Evolutionary conservation across 2,113 vertebrate species (phyloP).

Genomic region (Phalacrocorax carbo): DNA sequence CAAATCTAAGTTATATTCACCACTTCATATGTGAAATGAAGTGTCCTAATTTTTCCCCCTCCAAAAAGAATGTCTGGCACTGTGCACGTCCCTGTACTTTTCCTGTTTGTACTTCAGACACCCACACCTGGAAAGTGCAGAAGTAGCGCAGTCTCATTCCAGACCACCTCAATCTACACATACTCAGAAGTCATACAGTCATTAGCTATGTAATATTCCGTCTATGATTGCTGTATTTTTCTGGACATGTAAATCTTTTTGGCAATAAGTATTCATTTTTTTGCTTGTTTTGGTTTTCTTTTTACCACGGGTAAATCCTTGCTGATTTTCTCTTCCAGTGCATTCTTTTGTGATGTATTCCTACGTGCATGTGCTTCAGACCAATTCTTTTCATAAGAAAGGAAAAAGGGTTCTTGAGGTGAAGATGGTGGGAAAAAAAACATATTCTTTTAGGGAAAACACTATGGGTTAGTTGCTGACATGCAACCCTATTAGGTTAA

Average conservation of each 20-base stretch:
- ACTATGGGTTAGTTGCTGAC: background rate
- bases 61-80: background rate
- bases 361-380: background rate
- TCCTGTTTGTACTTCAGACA: background rate
- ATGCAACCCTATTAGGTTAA: background rate
- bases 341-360: background rate
- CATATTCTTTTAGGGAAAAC: background rate
- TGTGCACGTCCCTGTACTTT: background rate
- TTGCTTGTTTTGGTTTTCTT: background rate
- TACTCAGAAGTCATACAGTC: background rate
- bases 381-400: background rate
- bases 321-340: background rate
- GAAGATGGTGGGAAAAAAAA: background rate
- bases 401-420: background rate
- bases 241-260: background rate
- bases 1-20: background rate
- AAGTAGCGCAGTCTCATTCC: background rate
- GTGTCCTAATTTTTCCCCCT: background rate
- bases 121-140: fast-evolving
- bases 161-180: background rate
- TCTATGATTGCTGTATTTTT: background rate
- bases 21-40: background rate
- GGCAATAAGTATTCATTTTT: background rate
- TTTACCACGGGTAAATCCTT: background rate
- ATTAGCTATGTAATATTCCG: background rate